phyloP scores from a whole-genome alignment of 2,888 invertebrate genomes.

The Spialia ferax region DNA sequence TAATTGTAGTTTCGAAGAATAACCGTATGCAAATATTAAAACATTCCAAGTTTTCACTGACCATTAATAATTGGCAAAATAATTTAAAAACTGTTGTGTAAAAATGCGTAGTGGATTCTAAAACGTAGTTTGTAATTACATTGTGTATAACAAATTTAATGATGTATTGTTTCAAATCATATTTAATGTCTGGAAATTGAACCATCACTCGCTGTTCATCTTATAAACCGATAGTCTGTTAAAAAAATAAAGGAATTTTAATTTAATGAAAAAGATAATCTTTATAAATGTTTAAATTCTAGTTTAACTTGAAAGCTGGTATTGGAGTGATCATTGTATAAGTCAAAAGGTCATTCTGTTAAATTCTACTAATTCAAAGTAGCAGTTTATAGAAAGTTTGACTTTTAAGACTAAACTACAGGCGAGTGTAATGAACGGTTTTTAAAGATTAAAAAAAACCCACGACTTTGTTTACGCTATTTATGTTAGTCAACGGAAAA shows the following conservation, averaged over 20 bases:
- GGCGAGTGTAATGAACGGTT: background rate
- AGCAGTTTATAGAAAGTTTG: background rate
- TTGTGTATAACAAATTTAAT: background rate
- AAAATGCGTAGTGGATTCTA: background rate
- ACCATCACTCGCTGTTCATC: background rate
- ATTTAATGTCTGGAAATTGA: background rate
- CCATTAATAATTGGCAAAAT: background rate
- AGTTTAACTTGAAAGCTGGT: background rate
- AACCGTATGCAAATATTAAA: background rate
- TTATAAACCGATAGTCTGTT: background rate
- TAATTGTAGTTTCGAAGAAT: background rate
- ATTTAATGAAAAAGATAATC: no score
- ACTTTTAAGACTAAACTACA: background rate
- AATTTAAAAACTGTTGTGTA: background rate
- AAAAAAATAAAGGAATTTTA: no score
- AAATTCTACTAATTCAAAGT: background rate
- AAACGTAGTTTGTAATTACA: background rate
- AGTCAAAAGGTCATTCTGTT: background rate
- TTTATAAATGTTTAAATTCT: background rate
- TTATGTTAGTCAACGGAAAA: constrained; percentile 39
- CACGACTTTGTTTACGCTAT: constrained; percentile 22
- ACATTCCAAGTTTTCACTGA: background rate
- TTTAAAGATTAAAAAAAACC: constrained; percentile 20
- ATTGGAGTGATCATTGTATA: background rate
- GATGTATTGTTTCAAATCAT: background rate